These are phyloP conservation scores for Ormyrus rosae DNA, from an alignment of 2,888 invertebrate genomes.

Conservation along the genomic window DNA sequence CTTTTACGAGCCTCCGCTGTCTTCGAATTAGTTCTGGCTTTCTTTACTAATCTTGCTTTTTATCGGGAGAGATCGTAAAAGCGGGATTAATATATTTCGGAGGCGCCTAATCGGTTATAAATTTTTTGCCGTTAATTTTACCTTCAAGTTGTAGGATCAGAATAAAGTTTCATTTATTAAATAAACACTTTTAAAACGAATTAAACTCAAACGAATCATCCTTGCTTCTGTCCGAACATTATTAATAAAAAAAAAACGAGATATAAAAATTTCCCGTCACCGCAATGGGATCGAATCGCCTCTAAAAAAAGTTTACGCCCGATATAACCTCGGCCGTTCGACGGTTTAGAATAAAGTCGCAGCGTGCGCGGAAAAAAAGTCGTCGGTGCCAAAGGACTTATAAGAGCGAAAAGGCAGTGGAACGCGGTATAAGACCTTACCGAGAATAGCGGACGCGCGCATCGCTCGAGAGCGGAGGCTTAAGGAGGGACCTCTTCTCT, in stretches of 20 bases:
- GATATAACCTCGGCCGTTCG: constrained; percentile 23
- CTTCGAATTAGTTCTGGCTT: no score
- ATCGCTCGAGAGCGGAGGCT: constrained; percentile 19
- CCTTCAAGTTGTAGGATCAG: no score
- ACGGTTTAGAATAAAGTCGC: constrained; percentile 18
- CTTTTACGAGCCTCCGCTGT: not conserved
- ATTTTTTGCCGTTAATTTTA: no score
- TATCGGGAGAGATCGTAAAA: no score
- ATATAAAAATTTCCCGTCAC: not conserved
- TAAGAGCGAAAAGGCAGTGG: constrained; percentile 46
- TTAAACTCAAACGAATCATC: no score
- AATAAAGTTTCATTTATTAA: no score
- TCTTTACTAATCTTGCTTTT: no score
- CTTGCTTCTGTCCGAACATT: not conserved
- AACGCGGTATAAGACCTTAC: constrained; percentile 52
- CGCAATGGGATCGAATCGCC: no score
- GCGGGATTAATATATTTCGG: no score
- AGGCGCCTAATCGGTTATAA: no score
- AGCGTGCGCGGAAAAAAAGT: constrained; percentile 28
- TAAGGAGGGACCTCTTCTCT: constrained; percentile 12
- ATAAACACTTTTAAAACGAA: no score
- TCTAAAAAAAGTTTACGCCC: not conserved
- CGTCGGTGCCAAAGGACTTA: constrained; percentile 54
- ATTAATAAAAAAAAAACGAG: constrained; percentile 9
- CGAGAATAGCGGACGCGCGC: constrained; percentile 47